Evolutionary conservation across 2,113 vertebrate species (phyloP).

Genomic region (Gadus macrocephalus): DNA sequence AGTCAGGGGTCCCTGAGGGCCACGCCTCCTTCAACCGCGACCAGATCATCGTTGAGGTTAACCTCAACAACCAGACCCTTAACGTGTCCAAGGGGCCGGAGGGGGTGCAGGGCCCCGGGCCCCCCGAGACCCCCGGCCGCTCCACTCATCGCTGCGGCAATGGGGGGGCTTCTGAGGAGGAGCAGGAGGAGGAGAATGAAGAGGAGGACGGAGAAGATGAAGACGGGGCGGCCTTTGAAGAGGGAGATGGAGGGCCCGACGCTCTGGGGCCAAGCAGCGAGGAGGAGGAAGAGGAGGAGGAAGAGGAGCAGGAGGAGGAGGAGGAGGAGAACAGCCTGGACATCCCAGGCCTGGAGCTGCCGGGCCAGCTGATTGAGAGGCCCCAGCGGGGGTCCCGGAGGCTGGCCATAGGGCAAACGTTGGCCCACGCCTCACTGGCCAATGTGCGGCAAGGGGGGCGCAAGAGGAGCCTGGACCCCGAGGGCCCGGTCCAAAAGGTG

Average conservation of each 20-base stretch:
- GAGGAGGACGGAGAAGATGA: constrained; percentile 63
- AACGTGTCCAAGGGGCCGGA: constrained; percentile 90
- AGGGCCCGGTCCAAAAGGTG: constrained; percentile 83
- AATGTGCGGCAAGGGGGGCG: constrained; percentile 66
- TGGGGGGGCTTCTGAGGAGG: constrained; percentile 52
- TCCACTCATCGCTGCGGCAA: constrained; percentile 59
- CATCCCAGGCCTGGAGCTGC: constrained; percentile 68
- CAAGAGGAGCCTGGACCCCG: constrained; percentile 77
- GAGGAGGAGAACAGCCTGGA: constrained; percentile 73
- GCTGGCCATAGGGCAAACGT: constrained; percentile 67
- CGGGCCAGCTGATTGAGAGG: constrained; percentile 59
- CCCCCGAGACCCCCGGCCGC: constrained; percentile 51
- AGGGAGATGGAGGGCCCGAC: constrained; percentile 58
- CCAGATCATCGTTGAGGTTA: constrained; percentile 97
- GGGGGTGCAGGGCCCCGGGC: constrained; percentile 70
- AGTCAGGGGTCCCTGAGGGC: constrained; percentile 69
- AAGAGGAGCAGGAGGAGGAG: constrained; percentile 65
- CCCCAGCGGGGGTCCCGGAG: constrained; percentile 63
- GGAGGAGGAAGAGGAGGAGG: constrained; percentile 35
- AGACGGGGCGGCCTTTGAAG: constrained; percentile 63
- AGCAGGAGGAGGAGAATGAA: constrained; percentile 72
- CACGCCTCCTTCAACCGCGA: constrained; percentile 80
- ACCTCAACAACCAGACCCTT: constrained; percentile 96
- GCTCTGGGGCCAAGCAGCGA: constrained; percentile 64
- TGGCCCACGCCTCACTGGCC: constrained; percentile 56